A percentile compares a stretch with the other conserved stretches of the same genome.
These are phyloP conservation scores for Micoletzkya japonica DNA, from an alignment of 2,888 invertebrate genomes.

Conservation along the genomic window DNA sequence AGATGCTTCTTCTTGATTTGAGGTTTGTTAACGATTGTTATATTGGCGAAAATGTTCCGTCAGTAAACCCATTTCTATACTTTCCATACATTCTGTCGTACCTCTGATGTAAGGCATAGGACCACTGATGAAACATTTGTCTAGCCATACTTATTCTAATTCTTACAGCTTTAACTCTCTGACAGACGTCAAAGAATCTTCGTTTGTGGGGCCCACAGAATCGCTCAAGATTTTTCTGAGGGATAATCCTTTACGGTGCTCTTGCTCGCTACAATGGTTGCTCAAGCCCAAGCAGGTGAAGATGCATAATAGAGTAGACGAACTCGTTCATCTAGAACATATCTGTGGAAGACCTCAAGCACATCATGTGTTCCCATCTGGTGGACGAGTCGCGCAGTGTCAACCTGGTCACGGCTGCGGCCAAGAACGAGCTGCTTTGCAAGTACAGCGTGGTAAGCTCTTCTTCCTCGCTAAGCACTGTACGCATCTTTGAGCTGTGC, in stretches of 20 bases:
- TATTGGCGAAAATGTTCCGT: too few species aligned
- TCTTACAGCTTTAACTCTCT: conserved; percentile 36
- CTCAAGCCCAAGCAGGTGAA: too few species aligned
- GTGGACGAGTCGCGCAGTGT: not conserved
- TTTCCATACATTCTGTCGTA: too few species aligned
- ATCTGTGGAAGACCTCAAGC: conserved; percentile 5
- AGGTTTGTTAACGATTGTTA: too few species aligned
- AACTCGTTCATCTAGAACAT: too few species aligned
- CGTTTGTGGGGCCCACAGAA: conserved; percentile 34
- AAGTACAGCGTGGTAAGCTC: conserved; percentile 42
- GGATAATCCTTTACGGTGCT: conserved; percentile 24
- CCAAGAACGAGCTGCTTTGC: conserved; percentile 42
- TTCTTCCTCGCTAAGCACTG: not conserved
- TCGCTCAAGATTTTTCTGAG: conserved; percentile 26
- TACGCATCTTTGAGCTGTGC: conserved; percentile 11
- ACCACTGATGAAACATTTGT: too few species aligned
- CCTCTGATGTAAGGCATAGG: not conserved
- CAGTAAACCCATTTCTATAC: not conserved
- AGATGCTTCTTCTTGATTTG: conserved; percentile 41
- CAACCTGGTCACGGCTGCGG: conserved; percentile 34
- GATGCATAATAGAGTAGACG: too few species aligned
- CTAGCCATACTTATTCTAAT: not conserved
- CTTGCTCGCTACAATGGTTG: conserved; percentile 26
- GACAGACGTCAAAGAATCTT: conserved; percentile 34
- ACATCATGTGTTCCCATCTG: conserved; percentile 12